Base-by-base conservation (phyloP, 1,140 invertebrate genomes). In the Stegodyphus dumicola region DNA sequence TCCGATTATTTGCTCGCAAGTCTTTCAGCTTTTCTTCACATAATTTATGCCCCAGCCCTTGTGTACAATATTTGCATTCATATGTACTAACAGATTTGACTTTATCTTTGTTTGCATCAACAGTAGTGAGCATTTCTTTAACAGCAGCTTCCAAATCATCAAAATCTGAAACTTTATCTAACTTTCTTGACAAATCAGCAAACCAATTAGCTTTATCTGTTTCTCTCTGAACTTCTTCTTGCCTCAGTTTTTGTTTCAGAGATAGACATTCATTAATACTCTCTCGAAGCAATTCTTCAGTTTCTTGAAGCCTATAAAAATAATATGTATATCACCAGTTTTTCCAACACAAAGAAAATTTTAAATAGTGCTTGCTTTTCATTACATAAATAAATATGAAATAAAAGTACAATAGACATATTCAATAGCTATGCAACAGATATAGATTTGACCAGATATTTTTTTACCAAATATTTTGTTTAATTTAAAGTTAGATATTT, bases 221-320 rank as follows among this genome's bases (percentile, higher is more conserved):
- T 70, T 76, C 81, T 56, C 66, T 69, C 9, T 54, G 13, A 9
- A 54, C n/a, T 70, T 67, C 18, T 17, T 60, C 60, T 56, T 76
- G 74, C 15, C n/a, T 74, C 15, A 85, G 10, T 17, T 76, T 77
- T 6, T 85, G 56, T 52, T 77, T 85, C 13, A 85, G 11, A 49
- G 11, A 6, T 15, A 85, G 53, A 51, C 81, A 85, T 69, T 85
- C 81, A 70, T 75, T 56, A 15, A 85, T 56, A 49, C 81, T 85
- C 17, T 76, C 81, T 13, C 81, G 49, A 6, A 85, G 81, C 9
- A 85, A 64, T 49, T 85, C 81, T 70, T 85, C 81, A 17, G 81
- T 85, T 6, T 85, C 74, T 69, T 17, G 69, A 3, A 85, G 74
- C 15, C 81, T 85, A 49, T n/a, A 76, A 84, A 52, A 56, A 76